Evolutionary conservation across 2,888 invertebrate genomes (phyloP), one percentile per base, ranked within the genome.

Genomic region (Hesperia comma): DNA sequence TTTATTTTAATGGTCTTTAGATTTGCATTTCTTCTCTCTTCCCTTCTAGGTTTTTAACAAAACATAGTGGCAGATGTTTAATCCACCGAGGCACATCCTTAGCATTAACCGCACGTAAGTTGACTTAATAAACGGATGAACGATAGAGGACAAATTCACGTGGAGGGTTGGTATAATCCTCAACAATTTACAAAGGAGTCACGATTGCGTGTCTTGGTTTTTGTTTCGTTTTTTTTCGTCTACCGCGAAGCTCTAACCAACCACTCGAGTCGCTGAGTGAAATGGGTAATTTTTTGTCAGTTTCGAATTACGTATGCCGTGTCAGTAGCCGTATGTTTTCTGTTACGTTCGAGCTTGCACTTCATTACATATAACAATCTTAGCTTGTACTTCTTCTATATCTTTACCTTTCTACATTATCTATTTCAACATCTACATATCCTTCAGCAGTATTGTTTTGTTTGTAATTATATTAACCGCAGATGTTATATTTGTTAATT

Each of bases 161-260:
- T 76, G 71, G 77, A 84, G 85, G 82, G 83, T 80, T 81, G 79
- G 75, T 75, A 78, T 83, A 84, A 87, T 85, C 82, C 81, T 69
- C 77, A 74, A 75, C 81, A 83, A 85, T 92, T 89, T 83, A 84
- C 79, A 88, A 84, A 79, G 87, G 73, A 77, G 86, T 88, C 92
- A 91, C 90, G 90, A 80, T 71, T 76, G 73, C 70, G 58, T 66
- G 58, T 12, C 54, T 54, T 54, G 60, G 58, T 64, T 64, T 58
- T 63, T 63, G 41, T 41, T 43, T 32, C 2, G 74, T 75, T 75
- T 80, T 83, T 84, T 85, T 84, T n/a, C 82, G 77, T 81, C 77
- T 8, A 41, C 80, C 79, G 21, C 57, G 46, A 46, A 58, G 21
- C 40, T 37, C 51, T 77, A 78, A 79, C 68, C 75, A 78, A 79